Base-by-base conservation (phyloP, 2,113 vertebrate species). In the Blennius ocellaris region DNA sequence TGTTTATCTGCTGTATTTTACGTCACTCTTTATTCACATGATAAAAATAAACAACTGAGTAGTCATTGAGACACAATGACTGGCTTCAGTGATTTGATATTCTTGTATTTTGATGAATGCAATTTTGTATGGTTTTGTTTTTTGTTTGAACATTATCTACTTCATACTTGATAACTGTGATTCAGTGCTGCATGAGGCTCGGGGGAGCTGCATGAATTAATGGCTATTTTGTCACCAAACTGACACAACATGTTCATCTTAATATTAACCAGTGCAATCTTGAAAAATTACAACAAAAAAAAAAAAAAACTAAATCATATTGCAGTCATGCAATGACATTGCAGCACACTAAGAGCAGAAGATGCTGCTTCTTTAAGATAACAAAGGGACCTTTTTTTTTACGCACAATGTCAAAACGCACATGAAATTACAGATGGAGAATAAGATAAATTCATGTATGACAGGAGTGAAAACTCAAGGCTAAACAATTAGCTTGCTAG, bases 401-500 rank as follows among this genome's bases (percentile, higher is more conserved):
- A n/a, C n/a, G n/a, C n/a, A 4, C 21, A 30, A 30, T 30, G 21
- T 30, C 21, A 30, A 30, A 30, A 30, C 21, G 2, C 7, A 41
- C 39, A 47, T 58, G 11, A 67, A 65, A 72, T 53, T 43, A 15
- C 21, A 30, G 2, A 30, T 30, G 2, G 4, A 30, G 4, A 2
- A 30, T 30, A 4, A 30, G 21, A 30, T 4, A 30, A 30, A 30
- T 30, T 30, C 21, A 30, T 30, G 21, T 30, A 30, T 30, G 21
- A 30, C 21, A 4, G 21, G 21, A 30, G 21, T 30, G 21, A 30
- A 30, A 30, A 30, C 21, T 30, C 21, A 30, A 30, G 21, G 21
- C 21, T 12, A 48, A 69, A 59, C 58, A 76, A 53, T 79, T 75
- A 69, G 37, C 44, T 36, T 15, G 8, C 14, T 2, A 56, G 43